These are phyloP conservation scores for Ecliptopera silaceata DNA, from an alignment of 2,888 invertebrate genomes.

Conservation along the genomic window DNA sequence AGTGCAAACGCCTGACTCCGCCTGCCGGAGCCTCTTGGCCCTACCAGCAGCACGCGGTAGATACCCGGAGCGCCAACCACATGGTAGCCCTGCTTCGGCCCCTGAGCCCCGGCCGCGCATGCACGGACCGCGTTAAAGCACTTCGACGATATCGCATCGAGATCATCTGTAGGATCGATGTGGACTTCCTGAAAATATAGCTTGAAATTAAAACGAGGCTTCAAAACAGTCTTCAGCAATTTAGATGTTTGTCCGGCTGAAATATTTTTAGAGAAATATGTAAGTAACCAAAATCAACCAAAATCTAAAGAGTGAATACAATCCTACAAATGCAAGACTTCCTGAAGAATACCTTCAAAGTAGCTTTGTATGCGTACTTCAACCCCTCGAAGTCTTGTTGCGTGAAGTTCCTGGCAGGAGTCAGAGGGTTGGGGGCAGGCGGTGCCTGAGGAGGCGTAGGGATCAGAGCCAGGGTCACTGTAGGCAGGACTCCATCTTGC, in stretches of 20 bases:
- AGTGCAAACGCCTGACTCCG: slow-evolving; percentile 78
- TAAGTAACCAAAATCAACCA: too few relatives aligned
- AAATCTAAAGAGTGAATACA: not conserved
- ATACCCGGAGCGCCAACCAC: slow-evolving; percentile 75
- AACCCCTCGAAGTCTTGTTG: slow-evolving; percentile 72
- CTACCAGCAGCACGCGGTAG: slow-evolving; percentile 84
- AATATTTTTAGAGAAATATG: too few relatives aligned
- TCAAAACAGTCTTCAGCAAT: too few relatives aligned
- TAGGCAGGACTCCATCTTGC: slow-evolving; percentile 70
- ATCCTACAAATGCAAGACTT: not conserved
- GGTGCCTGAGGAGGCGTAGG: slow-evolving; percentile 54
- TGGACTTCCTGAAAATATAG: slow-evolving; percentile 55
- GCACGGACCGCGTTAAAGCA: slow-evolving; percentile 69
- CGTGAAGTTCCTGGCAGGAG: slow-evolving; percentile 57
- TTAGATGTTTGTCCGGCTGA: too few relatives aligned
- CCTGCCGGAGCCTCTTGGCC: slow-evolving; percentile 83
- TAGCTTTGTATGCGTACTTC: slow-evolving; percentile 65
- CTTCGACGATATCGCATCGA: slow-evolving; percentile 50
- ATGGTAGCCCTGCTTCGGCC: slow-evolving; percentile 55
- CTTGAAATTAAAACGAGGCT: not conserved
- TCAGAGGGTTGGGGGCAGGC: slow-evolving; percentile 46
- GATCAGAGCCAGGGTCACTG: slow-evolving; percentile 59
- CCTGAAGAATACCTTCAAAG: slow-evolving; percentile 55
- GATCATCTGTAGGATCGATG: slow-evolving; percentile 50
- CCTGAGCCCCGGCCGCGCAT: slow-evolving; percentile 59